Base-by-base conservation (phyloP, 2,888 invertebrate species). In the Torymus aiolomorphi region DNA sequence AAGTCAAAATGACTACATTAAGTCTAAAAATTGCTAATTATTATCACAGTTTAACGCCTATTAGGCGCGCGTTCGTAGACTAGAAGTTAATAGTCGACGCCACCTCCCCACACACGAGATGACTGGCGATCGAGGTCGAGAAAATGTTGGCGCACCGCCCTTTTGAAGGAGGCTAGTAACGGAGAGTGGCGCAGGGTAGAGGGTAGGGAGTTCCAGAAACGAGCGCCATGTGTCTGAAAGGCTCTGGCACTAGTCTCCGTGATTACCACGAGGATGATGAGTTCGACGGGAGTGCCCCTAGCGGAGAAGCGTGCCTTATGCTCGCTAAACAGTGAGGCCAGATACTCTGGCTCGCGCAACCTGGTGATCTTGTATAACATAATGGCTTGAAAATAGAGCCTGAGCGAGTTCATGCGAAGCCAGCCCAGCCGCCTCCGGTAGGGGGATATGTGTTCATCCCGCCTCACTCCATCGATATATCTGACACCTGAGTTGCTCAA, bases 381-480 rank as follows among this genome's bases (percentile, higher is more conserved):
- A 0, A 69, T 20, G 20, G 57, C 56, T 1, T 11, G 2, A 69
- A 56, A 69, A 16, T 69, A 69, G n/a, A n/a, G n/a, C n/a, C n/a
- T n/a, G n/a, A n/a, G n/a, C n/a, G n/a, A n/a, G n/a, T n/a, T n/a
- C n/a, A 13, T 20, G 13, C 52, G 31, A n/a, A 54, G 56, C 24
- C 54, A 69, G 24, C 20, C 24, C 24, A 69, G n/a, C 1, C n/a
- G 14, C 54, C 10, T 69, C 31, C 69, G 20, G 42, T 56, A 69
- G 14, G 57, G 31, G 3, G 69, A 8, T 8, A 69, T 31, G 13
- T 31, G 54, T 16, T 69, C 56, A 14, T 56, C 31, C 42, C n/a
- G 54, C n/a, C 69, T 20, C 5, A 69, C 57, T 13, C 69, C 56
- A 54, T 24, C 54, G 14, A 69, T 24, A 12, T 56, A 56, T 14